Evolutionary conservation across 2,113 vertebrate species (phyloP).

Genomic region (Pogona vitticeps): DNA sequence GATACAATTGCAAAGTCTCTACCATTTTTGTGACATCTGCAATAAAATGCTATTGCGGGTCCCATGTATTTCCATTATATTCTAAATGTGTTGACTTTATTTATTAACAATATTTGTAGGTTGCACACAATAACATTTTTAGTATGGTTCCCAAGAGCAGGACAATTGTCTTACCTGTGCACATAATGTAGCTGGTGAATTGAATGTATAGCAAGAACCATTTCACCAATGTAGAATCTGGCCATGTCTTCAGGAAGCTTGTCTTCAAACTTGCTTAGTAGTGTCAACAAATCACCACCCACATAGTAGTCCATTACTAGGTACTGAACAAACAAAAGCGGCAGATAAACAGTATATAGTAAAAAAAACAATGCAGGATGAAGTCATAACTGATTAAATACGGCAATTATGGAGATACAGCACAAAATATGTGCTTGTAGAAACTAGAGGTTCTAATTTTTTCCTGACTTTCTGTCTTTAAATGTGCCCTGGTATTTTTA

Average conservation of each 20-base stretch:
- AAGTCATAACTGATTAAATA: neutral
- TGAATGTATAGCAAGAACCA: conserved; percentile 96
- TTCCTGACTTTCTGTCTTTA: neutral
- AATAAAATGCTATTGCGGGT: neutral
- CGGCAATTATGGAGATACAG: neutral
- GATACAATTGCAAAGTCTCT: too few relatives aligned
- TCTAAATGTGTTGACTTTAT: neutral
- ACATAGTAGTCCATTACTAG: conserved; percentile 99
- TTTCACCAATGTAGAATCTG: conserved; percentile 95
- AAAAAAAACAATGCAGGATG: neutral
- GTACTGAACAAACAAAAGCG: conserved; percentile 78
- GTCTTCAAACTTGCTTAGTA: conserved; percentile 98
- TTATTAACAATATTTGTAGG: neutral
- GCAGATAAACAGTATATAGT: neutral
- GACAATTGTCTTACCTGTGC: conserved; percentile 81
- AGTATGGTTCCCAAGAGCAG: neutral
- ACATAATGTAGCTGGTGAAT: conserved; percentile 96
- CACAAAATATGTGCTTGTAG: neutral
- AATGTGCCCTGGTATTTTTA: neutral
- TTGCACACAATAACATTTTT: neutral
- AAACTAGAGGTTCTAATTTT: neutral
- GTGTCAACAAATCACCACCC: conserved; percentile 93
- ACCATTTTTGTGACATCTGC: too few relatives aligned
- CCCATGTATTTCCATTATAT: neutral
- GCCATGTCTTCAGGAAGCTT: conserved; percentile 97